phyloP scores from a whole-genome alignment of 2,113 vertebrate species.

The Myotis davidii region DNA sequence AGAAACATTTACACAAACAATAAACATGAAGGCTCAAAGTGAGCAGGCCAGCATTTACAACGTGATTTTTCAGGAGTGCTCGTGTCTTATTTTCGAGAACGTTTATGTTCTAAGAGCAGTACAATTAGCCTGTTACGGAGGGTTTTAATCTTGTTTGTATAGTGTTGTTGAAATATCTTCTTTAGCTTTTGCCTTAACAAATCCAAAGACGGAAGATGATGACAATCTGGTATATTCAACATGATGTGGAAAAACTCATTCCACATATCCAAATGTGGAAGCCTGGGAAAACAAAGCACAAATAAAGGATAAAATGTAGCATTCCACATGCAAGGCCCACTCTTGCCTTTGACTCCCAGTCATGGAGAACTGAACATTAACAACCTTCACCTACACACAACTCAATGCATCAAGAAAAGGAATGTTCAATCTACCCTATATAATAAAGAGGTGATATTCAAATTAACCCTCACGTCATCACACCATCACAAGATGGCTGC shows the following conservation, averaged over 20 bases:
- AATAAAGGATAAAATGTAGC: background rate
- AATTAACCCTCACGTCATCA: no score
- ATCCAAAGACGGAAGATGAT: conserved; percentile 84
- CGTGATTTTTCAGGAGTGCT: background rate
- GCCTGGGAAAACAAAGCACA: conserved; percentile 80
- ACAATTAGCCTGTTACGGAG: conserved; percentile 91
- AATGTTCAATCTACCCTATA: background rate
- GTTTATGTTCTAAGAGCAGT: conserved; percentile 89
- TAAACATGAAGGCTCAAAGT: background rate
- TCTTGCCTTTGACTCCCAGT: background rate
- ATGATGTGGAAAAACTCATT: conserved; percentile 92
- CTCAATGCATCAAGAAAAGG: background rate
- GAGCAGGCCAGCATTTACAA: background rate
- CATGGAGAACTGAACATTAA: background rate
- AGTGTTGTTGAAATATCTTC: conserved; percentile 85
- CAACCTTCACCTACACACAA: background rate
- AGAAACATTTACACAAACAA: conserved; percentile 45
- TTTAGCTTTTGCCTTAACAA: conserved; percentile 82
- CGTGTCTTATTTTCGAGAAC: conserved; percentile 78
- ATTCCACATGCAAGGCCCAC: background rate
- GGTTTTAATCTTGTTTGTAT: conserved; percentile 87
- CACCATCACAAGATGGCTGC: no score
- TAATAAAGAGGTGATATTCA: no score
- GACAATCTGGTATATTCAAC: conserved; percentile 90
- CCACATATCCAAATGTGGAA: conserved; percentile 92